Base-by-base conservation (phyloP, 2,888 invertebrate species). In the Germaria angustata region DNA sequence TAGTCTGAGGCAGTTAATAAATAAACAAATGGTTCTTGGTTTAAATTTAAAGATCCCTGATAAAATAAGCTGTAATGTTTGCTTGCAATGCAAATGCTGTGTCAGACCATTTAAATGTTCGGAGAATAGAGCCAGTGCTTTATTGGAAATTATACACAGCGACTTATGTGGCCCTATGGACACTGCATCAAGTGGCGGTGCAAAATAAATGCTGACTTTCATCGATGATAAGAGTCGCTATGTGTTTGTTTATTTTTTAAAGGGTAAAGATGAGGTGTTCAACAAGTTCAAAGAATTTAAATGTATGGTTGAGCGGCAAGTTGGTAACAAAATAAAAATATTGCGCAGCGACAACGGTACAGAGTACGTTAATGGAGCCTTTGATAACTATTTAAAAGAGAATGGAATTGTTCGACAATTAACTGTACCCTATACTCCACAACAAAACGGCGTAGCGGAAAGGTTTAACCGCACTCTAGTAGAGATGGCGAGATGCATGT, bases 121-220 rank as follows among this genome's bases (percentile, higher is more conserved):
- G 4, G 6, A 28, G 28, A 6, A n/a, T n/a, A n/a, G n/a, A n/a
- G n/a, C n/a, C n/a, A n/a, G 4, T 6, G 28, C 3, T 5, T 28
- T 28, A 6, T 28, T 28, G 6, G 87, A 90, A 20, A 3, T 89
- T 15, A 75, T 91, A 2, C 90, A 90, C 68, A 78, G 88, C 1
- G 90, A 90, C 81, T 69, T 90, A 0, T 89, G 90, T 85, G 89
- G 90, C 6, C 89, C 89, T 5, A 89, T 90, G 88, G 87, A 89
- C 73, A 81, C 71, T 3, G 57, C 75, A 9, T 91, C 90, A 7
- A 32, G 75, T 39, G 80, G 84, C 13, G 75, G 55, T 6, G 53
- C 32, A 1, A 46, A 39, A 46, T 79, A 75, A 13, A 68, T 84
- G 8, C 1, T 80, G 9, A 55, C 73, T 2, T 32, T 76, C 1